phyloP scores from a whole-genome alignment of 2,797 vertebrate genomes.

The Cyclopterus lumpus region DNA sequence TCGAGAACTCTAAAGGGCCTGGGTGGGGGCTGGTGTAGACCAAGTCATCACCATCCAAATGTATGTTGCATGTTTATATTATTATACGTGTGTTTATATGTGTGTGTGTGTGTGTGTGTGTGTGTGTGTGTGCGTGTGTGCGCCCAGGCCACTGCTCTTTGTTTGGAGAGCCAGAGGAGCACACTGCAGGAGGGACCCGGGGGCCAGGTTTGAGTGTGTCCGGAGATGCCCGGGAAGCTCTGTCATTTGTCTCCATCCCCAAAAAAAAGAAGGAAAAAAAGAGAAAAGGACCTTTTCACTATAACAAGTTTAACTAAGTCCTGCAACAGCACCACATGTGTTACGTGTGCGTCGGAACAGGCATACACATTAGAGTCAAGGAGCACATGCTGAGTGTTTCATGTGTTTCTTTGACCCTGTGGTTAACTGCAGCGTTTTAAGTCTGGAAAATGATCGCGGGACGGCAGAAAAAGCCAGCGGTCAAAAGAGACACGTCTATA shows the following conservation, averaged over 20 bases:
- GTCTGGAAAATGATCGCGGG: slow-evolving; percentile 54
- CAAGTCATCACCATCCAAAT: neutral
- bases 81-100: neutral
- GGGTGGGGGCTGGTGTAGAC: neutral
- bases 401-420: slow-evolving; percentile 53
- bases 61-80: neutral
- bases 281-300: neutral
- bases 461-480: slow-evolving; percentile 50
- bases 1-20: no score
- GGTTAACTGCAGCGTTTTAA: slow-evolving; percentile 49
- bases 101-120: slow-evolving; percentile 1
- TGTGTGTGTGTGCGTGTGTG: neutral
- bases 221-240: neutral
- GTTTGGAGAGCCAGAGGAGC: slow-evolving; percentile 4
- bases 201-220: neutral
- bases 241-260: slow-evolving; percentile 15
- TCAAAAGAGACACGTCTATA: slow-evolving; percentile 45
- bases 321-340: neutral
- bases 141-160: slow-evolving; percentile 15
- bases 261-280: neutral
- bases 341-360: neutral
- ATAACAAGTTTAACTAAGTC: slow-evolving; percentile 17
- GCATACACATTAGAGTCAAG: neutral
- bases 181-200: neutral
- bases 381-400: slow-evolving; percentile 46